phyloP scores from a whole-genome alignment of 2,888 invertebrate species.

The Drosophila trichaetosa region DNA sequence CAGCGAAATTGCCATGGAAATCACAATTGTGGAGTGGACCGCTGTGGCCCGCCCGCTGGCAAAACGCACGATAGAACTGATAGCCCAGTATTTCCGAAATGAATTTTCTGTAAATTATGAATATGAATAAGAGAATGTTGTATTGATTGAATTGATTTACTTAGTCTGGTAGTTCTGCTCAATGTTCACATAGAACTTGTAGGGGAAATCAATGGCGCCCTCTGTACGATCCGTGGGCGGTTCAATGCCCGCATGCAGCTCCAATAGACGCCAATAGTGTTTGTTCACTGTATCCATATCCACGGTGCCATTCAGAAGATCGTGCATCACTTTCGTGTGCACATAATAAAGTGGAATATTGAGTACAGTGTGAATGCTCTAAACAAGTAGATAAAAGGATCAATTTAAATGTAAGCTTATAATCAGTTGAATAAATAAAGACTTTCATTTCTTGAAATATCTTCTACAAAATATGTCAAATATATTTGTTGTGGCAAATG shows the following conservation, averaged over 20 bases:
- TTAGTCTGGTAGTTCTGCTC: constrained; percentile 83
- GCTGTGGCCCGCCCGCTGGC: constrained; percentile 90
- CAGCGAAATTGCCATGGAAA: constrained; percentile 91
- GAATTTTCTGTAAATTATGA: constrained; percentile 87
- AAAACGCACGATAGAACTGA: constrained; percentile 91
- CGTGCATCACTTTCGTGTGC: constrained; percentile 90
- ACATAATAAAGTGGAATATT: constrained; percentile 90
- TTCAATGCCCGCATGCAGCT: constrained; percentile 88
- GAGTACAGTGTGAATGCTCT: constrained; percentile 89
- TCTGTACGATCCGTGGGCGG: constrained; percentile 88
- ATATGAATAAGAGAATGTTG: rapidly evolving
- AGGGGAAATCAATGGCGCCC: constrained; percentile 90
- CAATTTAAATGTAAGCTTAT: not conserved
- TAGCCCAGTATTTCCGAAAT: constrained; percentile 93
- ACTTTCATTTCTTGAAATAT: too few relatives aligned
- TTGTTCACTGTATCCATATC: constrained; percentile 87
- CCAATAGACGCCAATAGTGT: constrained; percentile 88
- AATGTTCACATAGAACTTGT: constrained; percentile 88
- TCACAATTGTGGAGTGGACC: constrained; percentile 92
- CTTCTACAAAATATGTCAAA: too few relatives aligned
- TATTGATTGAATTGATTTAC: constrained; percentile 50
- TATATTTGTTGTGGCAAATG: not conserved
- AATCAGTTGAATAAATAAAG: not conserved
- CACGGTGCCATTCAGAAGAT: constrained; percentile 88
- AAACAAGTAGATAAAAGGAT: constrained; percentile 24